phyloP scores from a whole-genome alignment of 2,113 vertebrate species.

The Benitochromis conjunctus region DNA sequence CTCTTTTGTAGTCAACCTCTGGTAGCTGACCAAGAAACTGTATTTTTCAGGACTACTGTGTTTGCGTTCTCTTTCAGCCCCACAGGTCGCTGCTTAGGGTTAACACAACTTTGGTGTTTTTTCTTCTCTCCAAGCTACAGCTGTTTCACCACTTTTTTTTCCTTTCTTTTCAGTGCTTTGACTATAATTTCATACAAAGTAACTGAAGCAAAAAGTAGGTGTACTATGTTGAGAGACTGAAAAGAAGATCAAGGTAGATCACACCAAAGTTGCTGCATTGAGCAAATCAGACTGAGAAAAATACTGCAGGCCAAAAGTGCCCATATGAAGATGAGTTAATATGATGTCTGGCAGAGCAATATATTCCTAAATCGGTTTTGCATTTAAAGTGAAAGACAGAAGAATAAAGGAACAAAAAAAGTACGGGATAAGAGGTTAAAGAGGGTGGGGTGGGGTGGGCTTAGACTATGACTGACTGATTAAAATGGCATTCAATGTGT shows the following conservation, averaged over 20 bases:
- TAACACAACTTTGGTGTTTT: background rate
- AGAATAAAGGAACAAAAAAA: conserved; percentile 18
- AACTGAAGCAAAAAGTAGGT: background rate
- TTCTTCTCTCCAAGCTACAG: background rate
- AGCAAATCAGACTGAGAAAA: background rate
- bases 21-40: background rate
- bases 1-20: background rate
- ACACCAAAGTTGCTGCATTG: background rate
- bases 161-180: background rate
- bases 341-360: conserved; percentile 7
- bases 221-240: background rate
- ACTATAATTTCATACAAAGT: background rate
- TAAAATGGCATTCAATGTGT: conserved; percentile 62
- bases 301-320: background rate
- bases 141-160: background rate
- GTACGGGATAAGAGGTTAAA: conserved; percentile 34
- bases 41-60: background rate
- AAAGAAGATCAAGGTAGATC: background rate
- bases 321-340: conserved; percentile 32
- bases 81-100: background rate
- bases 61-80: background rate
- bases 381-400: conserved; percentile 39
- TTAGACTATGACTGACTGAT: conserved; percentile 52
- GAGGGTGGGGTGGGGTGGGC: conserved; percentile 16
- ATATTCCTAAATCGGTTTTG: conserved; percentile 34